Evolutionary conservation across 2,888 invertebrate genomes (phyloP).

Genomic region (Eurytoma californica): DNA sequence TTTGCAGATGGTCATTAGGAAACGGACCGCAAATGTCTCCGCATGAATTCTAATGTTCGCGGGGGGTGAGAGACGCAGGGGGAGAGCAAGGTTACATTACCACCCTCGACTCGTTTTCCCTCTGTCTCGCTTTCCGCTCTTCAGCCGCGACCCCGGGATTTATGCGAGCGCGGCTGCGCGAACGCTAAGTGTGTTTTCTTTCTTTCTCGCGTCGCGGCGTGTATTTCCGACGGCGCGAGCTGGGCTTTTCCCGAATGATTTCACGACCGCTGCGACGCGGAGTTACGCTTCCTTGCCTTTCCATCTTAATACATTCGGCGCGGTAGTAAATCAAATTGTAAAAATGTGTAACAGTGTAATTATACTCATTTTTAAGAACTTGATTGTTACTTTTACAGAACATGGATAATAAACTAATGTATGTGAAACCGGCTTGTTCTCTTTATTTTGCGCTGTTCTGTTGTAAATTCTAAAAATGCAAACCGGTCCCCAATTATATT

Average conservation of each 20-base stretch:
- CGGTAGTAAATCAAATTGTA: too few species aligned
- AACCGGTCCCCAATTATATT: too few species aligned
- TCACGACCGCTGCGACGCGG: background rate
- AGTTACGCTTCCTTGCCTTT: background rate
- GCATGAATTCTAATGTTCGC: conserved; percentile 74
- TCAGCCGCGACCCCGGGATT: conserved; percentile 34
- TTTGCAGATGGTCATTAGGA: conserved; percentile 73
- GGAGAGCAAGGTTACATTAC: conserved; percentile 52
- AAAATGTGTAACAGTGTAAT: too few species aligned
- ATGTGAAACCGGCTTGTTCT: too few species aligned
- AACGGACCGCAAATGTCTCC: conserved; percentile 73
- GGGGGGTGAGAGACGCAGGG: background rate
- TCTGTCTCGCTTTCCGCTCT: conserved; percentile 33
- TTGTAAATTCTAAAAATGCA: too few species aligned
- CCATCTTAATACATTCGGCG: background rate
- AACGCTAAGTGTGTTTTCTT: conserved; percentile 34
- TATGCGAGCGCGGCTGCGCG: background rate
- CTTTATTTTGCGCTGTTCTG: too few species aligned
- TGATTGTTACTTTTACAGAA: too few species aligned
- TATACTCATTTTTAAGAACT: too few species aligned
- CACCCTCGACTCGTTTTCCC: conserved; percentile 44
- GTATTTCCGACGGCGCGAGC: background rate
- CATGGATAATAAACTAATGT: too few species aligned
- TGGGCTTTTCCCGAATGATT: conserved; percentile 20
- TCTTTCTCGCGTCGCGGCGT: conserved; percentile 6